Conservation (phyloP, 2,113 vertebrate species). For the Tylochromis polylepis region DNA sequence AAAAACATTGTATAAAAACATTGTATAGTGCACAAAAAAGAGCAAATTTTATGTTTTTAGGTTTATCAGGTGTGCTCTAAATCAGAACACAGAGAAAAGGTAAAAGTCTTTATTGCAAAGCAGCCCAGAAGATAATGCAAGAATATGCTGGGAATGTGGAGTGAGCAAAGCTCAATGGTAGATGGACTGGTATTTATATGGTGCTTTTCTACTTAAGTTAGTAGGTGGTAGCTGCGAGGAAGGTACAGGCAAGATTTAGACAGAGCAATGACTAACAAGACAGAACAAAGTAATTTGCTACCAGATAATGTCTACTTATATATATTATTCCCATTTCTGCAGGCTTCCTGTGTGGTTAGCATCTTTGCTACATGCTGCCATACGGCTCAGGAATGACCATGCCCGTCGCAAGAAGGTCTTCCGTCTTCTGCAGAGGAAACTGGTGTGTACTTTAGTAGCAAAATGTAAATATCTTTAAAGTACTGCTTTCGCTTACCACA, state of each 20-base stretch:
- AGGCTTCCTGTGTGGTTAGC: conserved; percentile 71
- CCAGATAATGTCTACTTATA: neutral
- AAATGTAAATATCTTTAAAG: neutral
- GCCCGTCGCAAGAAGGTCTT: conserved; percentile 60
- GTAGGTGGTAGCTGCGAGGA: neutral
- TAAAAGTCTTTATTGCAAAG: neutral
- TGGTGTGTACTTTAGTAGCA: conserved; percentile 42
- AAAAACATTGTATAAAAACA: neutral
- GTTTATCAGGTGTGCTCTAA: neutral
- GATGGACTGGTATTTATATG: neutral
- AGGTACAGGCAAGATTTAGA: neutral
- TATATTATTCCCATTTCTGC: neutral
- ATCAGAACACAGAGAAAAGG: neutral
- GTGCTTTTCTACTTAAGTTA: neutral
- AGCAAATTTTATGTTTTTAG: neutral
- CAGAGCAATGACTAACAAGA: no score
- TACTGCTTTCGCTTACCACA: neutral
- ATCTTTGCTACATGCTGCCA: conserved; percentile 50
- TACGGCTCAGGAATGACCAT: conserved; percentile 38
- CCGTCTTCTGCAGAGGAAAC: conserved; percentile 61
- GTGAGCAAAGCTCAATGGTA: neutral
- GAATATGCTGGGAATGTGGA: neutral
- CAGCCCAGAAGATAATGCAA: neutral
- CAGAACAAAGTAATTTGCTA: no score
- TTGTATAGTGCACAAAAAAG: no score